Conservation (phyloP, 2,113 vertebrate genomes). For the Ammodytes dubius region DNA sequence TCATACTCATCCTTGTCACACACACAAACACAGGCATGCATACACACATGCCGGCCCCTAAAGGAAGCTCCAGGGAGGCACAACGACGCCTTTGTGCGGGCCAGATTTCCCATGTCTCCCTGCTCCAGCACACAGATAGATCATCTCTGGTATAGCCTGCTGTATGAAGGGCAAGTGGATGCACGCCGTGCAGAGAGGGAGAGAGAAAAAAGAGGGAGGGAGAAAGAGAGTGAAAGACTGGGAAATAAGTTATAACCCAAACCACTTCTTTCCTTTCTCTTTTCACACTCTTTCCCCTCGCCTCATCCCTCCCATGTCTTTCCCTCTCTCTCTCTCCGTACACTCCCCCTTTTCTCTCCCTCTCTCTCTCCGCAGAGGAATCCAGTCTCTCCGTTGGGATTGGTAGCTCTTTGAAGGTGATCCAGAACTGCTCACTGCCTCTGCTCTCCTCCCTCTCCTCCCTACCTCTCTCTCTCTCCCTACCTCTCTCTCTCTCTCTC, state of each 20-base stretch:
- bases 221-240: conserved; percentile 49
- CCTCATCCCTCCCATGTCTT: conserved; percentile 65
- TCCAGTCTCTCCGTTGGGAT: conserved; percentile 79
- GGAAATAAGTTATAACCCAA: conserved; percentile 67
- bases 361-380: conserved; percentile 77
- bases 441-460: conserved; percentile 53
- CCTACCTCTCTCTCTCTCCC: conserved; percentile 23
- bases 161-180: conserved; percentile 84
- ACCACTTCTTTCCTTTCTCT: conserved; percentile 64
- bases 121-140: conserved; percentile 78
- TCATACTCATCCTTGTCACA: conserved; percentile 68
- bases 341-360: conserved; percentile 56
- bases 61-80: conserved; percentile 80
- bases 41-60: conserved; percentile 54
- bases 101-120: conserved; percentile 79
- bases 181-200: conserved; percentile 66
- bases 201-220: conserved; percentile 25
- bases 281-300: conserved; percentile 69
- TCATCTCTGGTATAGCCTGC: conserved; percentile 70
- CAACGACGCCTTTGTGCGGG: conserved; percentile 79
- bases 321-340: conserved; percentile 39
- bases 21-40: conserved; percentile 47
- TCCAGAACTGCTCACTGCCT: conserved; percentile 80
- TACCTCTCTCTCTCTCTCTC: conserved; percentile 29
- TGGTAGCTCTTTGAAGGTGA: conserved; percentile 85